phyloP scores from a whole-genome alignment of 2,797 vertebrate genomes.

The Falco peregrinus region DNA sequence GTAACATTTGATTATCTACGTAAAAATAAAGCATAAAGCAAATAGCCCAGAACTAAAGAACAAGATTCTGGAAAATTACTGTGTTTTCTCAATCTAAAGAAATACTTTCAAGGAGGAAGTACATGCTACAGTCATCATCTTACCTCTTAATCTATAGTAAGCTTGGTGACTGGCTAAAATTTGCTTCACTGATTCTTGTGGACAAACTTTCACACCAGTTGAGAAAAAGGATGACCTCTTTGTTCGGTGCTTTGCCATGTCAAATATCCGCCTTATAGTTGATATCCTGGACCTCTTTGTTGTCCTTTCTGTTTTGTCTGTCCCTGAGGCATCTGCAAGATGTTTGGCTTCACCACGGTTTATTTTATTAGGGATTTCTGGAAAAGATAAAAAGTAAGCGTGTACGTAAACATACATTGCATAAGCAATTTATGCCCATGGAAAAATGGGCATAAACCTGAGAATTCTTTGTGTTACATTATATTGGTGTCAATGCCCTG shows the following conservation, averaged over 20 bases:
- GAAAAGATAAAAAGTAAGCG: slow-evolving; percentile 35
- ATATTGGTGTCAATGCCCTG: neutral
- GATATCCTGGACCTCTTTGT: slow-evolving; percentile 73
- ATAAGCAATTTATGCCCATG: neutral
- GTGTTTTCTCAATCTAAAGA: neutral
- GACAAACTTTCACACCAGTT: slow-evolving; percentile 87
- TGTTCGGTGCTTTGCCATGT: slow-evolving; percentile 77
- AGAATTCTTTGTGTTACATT: neutral
- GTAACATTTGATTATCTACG: neutral
- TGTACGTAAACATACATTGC: neutral
- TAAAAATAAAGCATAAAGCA: neutral
- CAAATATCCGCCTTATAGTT: slow-evolving; percentile 75
- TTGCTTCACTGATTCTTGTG: slow-evolving; percentile 86
- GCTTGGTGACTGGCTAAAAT: slow-evolving; percentile 87
- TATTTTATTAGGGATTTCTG: slow-evolving; percentile 70
- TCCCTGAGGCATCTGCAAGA: slow-evolving; percentile 47
- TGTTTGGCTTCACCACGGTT: slow-evolving; percentile 77
- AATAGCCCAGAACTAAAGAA: neutral
- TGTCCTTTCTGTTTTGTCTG: slow-evolving; percentile 70
- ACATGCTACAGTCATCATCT: neutral
- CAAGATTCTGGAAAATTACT: neutral
- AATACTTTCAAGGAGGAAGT: neutral
- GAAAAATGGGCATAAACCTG: neutral
- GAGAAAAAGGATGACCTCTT: slow-evolving; percentile 87
- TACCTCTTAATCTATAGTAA: slow-evolving; percentile 86